A percentile compares a stretch with the other conserved stretches of the same genome.
phyloP scores from a whole-genome alignment of 2,113 vertebrate species.

The Dasyurus viverrinus region DNA sequence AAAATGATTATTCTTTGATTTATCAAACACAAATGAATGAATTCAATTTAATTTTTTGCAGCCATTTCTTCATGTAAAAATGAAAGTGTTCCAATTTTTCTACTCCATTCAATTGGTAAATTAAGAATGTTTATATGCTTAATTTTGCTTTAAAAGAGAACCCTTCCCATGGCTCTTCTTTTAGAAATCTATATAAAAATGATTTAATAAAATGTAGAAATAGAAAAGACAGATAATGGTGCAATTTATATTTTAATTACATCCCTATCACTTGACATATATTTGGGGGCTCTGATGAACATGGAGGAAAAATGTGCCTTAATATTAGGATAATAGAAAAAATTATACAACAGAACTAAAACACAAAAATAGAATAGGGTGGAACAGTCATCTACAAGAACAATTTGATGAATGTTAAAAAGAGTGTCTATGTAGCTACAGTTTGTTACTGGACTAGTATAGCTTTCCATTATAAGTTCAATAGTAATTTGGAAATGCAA shows the following conservation, averaged over 20 bases:
- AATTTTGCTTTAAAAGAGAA: background rate
- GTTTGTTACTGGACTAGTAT: background rate
- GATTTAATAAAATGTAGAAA: background rate
- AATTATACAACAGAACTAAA: background rate
- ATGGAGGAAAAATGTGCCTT: background rate
- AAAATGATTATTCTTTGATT: background rate
- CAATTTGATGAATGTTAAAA: background rate
- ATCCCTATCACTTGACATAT: background rate
- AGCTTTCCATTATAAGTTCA: background rate
- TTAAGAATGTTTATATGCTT: background rate
- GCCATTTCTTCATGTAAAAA: background rate
- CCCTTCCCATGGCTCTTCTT: background rate
- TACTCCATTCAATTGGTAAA: background rate
- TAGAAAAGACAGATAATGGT: background rate
- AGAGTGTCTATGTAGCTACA: background rate
- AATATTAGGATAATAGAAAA: background rate
- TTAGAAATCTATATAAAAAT: background rate
- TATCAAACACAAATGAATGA: background rate
- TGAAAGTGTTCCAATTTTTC: background rate
- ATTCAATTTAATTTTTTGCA: background rate
- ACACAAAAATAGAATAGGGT: background rate
- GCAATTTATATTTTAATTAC: background rate
- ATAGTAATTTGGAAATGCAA: slow-evolving; percentile 25
- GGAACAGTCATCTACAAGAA: background rate
- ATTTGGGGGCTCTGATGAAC: background rate